Base-by-base conservation (phyloP, 2,797 vertebrate species). In the Austrolebias charrua region DNA sequence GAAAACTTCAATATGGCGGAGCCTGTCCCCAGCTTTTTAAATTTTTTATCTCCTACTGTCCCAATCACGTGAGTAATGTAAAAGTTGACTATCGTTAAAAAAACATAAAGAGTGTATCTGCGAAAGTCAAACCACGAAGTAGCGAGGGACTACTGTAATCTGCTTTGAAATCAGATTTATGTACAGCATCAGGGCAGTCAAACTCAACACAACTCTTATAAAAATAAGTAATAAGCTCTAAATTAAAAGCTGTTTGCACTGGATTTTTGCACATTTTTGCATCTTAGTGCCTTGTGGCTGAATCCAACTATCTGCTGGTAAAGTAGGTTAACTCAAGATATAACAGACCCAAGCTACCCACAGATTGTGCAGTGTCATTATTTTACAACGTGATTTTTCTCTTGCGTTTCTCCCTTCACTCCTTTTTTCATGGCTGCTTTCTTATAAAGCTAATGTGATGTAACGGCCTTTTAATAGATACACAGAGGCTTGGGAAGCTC, bases 391-490 rank as follows among this genome's bases (percentile, higher is more conserved):
- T 82, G 80, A 82, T 86, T 84, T 74, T 63, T 60, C 72, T 72
- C 65, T 69, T 69, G 72, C 60, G 47, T 75, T 71, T 61, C 75
- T 61, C 67, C 61, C 76, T 78, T 76, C 76, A 18, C 79, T 71
- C 73, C 44, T 63, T 73, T 78, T 70, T 79, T 78, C 76, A 79
- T 85, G 76, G 80, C 64, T 35, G 63, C 75, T 63, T 88, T 94
- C 94, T 94, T 94, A 92, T 93, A 81, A 94, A 94, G 93, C 91
- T 95, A 96, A 96, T 94, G 80, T 86, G 50, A 90, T 88, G 87
- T 92, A 92, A 93, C 94, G 89, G 91, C 90, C 89, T 92, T 93
- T 95, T 95, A 94, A 95, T 95, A 93, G 90, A 93, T 94, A 93
- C 93, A 92, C 87, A 92, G 84, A 89, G 91, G 87, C 87, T 82